Base-by-base conservation (phyloP, 2,113 vertebrate species). In the Xenopus borealis region DNA sequence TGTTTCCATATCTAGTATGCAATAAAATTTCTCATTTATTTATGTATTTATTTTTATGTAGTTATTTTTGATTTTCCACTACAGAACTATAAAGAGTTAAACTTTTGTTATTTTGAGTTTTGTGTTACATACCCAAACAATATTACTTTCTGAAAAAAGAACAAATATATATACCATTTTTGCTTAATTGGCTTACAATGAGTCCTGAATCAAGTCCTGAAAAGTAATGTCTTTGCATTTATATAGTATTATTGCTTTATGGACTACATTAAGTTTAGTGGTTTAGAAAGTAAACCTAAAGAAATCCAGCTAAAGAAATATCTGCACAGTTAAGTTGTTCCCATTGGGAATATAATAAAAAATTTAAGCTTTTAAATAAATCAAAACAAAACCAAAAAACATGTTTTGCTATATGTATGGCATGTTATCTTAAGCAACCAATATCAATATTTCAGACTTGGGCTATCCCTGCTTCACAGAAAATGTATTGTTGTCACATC, bases 331-430 rank as follows among this genome's bases (percentile, higher is more conserved):
- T 27, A 65, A 65, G 55, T 52, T 61, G 59, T 20, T 52, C 20
- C 59, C 44, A 69, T 55, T 62, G 27, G 68, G 7, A 83, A 82
- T 79, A 79, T 79, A 68, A 62, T 44, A 40, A 62, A 59, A 72
- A 78, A 40, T 71, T 62, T 74, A 79, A 79, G 64, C 68, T 84
- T 80, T 58, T 78, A 71, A 82, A 83, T 72, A 80, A 82, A 79
- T 79, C 82, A 81, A 84, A 78, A 45, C 62, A 71, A 81, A 68
- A 44, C 58, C 79, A 67, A 81, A 86, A 86, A 83, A 74, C 62
- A 74, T 67, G 75, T 79, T 84, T 79, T 77, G 79, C 50, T 81
- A 69, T 75, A 66, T 64, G 50, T 61, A 82, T 82, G 78, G 70
- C 78, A 78, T 50, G 0, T 12, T 78, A 73, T 81, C 78, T 79